Percentiles rank a stretch among this genome's conserved stretches.
phyloP scores from a whole-genome alignment of 1,140 invertebrate species.

The Oedothorax gibbosus region DNA sequence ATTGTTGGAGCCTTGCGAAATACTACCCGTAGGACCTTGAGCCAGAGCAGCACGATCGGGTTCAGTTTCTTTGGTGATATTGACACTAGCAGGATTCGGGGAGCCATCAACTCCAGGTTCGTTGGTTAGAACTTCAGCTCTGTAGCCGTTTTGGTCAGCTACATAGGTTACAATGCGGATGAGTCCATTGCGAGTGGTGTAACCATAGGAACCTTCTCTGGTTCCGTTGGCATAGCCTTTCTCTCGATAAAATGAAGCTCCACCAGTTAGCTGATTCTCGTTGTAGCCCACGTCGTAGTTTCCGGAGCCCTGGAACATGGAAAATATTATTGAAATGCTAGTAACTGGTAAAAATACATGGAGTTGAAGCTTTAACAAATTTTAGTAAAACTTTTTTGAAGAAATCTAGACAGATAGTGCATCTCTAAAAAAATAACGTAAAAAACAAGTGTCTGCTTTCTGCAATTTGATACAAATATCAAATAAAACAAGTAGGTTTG shows the following conservation, averaged over 20 bases:
- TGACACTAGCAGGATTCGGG: slow-evolving; percentile 27
- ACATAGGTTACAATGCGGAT: slow-evolving; percentile 60
- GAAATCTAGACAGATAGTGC: too few relatives aligned
- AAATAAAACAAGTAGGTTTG: too few relatives aligned
- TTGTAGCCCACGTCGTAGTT: slow-evolving; percentile 63
- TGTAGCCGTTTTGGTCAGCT: slow-evolving; percentile 59
- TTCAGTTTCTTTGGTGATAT: slow-evolving; percentile 43
- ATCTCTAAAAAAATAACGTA: too few relatives aligned
- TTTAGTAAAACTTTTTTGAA: too few relatives aligned
- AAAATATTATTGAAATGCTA: background rate
- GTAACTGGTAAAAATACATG: too few relatives aligned
- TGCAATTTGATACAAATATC: too few relatives aligned
- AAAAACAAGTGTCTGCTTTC: too few relatives aligned
- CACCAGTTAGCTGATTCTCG: slow-evolving; percentile 58
- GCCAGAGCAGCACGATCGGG: slow-evolving; percentile 37
- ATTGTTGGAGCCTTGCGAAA: background rate
- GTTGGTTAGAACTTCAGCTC: slow-evolving; percentile 58
- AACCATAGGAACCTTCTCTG: slow-evolving; percentile 58
- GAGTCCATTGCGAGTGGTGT: slow-evolving; percentile 55
- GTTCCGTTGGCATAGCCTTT: slow-evolving; percentile 45
- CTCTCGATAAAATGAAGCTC: slow-evolving; percentile 51
- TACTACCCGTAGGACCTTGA: slow-evolving; percentile 14
- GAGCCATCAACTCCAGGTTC: slow-evolving; percentile 49
- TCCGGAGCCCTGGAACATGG: slow-evolving; percentile 33
- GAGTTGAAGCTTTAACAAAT: too few relatives aligned